Base-by-base conservation (phyloP, 2,113 vertebrate species). In the Leuciscus idus region DNA sequence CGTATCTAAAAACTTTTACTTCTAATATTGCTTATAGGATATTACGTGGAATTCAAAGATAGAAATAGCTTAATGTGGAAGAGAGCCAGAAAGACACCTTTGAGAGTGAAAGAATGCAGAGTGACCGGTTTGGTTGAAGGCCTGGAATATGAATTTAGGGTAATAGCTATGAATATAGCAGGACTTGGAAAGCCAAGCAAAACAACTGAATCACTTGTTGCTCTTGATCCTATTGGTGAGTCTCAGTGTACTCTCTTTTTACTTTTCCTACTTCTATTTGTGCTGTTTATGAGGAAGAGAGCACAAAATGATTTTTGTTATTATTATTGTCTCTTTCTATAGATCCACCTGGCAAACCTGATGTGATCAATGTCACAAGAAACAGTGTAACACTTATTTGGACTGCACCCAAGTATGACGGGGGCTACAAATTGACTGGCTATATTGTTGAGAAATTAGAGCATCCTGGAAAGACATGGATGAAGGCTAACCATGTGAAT, bases 341-440 rank as follows among this genome's bases (percentile, higher is more conserved):
- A 99, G 98, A 99, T 96, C 96, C 98, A 87, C 98, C 98, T 92
- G 98, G 98, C 36, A 99, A 99, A 90, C 98, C 98, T 90, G 98
- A 99, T 86, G 96, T 98, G 84, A 99, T 99, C 87, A 99, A 91
- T 84, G 92, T 98, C 64, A 99, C 98, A 62, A 97, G 98, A 89
- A 97, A 87, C 91, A 96, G 95, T 61, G 98, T 98, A 87, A 99
- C 98, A 84, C 95, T 99, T 26, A 95, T 99, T 79, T 99, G 98
- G 98, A 98, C 98, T 70, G 93, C 96, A 90, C 97, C 98, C 36
- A 98, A 98, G 92, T 99, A 99, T 82, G 97, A 99, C 15, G 98
- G 98, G 26, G 98, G 98, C 86, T 97, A 99, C 92, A 99, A 96
- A 85, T 88, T 99, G 91, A 98, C 95, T 50, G 98, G 98, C 57